Evolutionary conservation across 2,888 invertebrate genomes (phyloP).

Genomic region (Eustalomyia histrio): DNA sequence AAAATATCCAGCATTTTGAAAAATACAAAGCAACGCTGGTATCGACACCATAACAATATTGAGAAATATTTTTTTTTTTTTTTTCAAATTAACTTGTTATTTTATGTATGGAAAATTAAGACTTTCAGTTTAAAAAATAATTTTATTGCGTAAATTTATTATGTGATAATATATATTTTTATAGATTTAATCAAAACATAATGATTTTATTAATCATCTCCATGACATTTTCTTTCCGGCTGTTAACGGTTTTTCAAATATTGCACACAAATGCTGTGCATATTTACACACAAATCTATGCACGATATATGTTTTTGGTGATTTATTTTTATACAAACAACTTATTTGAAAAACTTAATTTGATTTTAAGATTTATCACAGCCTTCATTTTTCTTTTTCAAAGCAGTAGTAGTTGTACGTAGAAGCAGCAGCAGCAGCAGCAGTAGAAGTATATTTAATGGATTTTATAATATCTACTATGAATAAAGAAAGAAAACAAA

Average conservation of each 20-base stretch:
- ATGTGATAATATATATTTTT: not conserved
- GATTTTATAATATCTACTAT: slow-evolving; percentile 70
- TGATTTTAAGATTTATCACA: slow-evolving; percentile 60
- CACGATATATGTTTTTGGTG: slow-evolving; percentile 3
- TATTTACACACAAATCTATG: not conserved
- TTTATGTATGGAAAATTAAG: too few relatives aligned
- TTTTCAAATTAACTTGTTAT: too few relatives aligned
- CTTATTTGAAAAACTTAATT: slow-evolving; percentile 33
- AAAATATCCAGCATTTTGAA: too few relatives aligned
- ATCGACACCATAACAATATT: too few relatives aligned
- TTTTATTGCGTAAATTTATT: too few relatives aligned
- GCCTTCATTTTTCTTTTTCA: slow-evolving; percentile 10
- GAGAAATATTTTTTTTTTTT: too few relatives aligned
- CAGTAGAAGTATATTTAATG: slow-evolving; percentile 16
- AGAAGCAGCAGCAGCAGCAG: too few relatives aligned
- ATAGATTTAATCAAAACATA: slow-evolving; percentile 10
- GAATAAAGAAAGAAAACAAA: slow-evolving; percentile 65
- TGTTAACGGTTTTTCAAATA: slow-evolving; percentile 33
- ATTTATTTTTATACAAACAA: slow-evolving; percentile 30
- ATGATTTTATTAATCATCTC: slow-evolving; percentile 33
- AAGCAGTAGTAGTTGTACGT: not conserved
- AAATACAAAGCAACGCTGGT: too few relatives aligned
- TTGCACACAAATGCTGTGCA: not conserved
- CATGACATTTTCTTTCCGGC: slow-evolving; percentile 41
- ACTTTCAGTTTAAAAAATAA: too few relatives aligned